Evolutionary conservation across 1,140 invertebrate species (phyloP), one percentile per base, ranked within the genome.

Genomic region (Heterodera schachtii): DNA sequence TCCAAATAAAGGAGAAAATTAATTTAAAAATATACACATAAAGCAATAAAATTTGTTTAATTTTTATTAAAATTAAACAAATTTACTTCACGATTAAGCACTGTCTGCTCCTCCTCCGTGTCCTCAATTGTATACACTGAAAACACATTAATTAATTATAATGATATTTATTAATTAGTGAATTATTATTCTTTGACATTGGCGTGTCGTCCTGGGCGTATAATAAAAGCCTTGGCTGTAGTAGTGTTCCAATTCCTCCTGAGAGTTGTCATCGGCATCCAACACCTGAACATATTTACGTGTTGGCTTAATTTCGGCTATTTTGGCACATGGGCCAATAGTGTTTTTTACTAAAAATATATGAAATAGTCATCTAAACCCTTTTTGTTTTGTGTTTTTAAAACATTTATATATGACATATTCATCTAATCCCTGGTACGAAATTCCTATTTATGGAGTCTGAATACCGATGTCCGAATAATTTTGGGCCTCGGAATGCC

Each of bases 51-150:
- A 19, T n/a, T 16, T 21, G 9, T 19, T 11, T 60, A 60, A 60
- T 19, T 4, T 8, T 52, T 52, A 7, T 52, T 8, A 52, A 52
- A 52, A 52, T 52, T 52, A 1, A 52, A 8, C 49, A 52, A 6
- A 19, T 5, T 13, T 2, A 64, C 57, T 19, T 64, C 57, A 64
- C 57, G 57, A 64, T 64, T 64, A 11, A 19, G 57, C 16, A 19
- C 57, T 19, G 57, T 71, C 41, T 85, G 81, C 74, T 88, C 86
- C 70, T 87, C 86, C 66, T 89, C 89, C 60, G 82, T 85, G 79
- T 89, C 87, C 11, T 87, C 86, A 64, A 90, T 89, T 43, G 89
- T 89, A 74, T 90, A 90, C n/a, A 89, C 81, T 76, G 13, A 71
- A 71, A 71, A 71, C 21, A 41, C 31, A 69, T 7, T 8, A 69